Conservation (phyloP, 2,888 invertebrate genomes). For the Drosophila cognata region DNA sequence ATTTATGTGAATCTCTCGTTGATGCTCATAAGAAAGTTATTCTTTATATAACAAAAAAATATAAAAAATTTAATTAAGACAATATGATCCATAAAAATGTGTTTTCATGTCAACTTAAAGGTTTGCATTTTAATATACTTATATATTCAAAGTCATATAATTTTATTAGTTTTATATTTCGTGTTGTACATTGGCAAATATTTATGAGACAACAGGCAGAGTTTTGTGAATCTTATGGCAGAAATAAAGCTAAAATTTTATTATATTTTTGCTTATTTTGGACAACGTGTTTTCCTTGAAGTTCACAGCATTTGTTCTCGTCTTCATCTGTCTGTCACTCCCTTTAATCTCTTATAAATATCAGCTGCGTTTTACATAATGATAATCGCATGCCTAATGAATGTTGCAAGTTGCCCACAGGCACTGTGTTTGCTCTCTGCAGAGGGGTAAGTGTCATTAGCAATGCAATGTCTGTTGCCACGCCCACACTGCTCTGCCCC, state of each 20-base stretch:
- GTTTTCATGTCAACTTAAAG: background rate
- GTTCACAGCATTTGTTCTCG: background rate
- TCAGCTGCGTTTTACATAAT: slow-evolving; percentile 3
- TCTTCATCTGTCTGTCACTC: background rate
- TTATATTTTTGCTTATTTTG: background rate
- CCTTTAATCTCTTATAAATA: background rate
- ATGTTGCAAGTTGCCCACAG: slow-evolving; percentile 11
- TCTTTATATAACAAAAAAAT: background rate
- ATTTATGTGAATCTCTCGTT: background rate
- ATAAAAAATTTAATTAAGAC: background rate
- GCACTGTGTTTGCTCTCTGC: slow-evolving; percentile 3
- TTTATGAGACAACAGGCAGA: background rate
- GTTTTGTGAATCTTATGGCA: background rate
- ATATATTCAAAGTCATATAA: background rate
- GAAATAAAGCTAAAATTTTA: background rate
- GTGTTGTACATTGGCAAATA: background rate
- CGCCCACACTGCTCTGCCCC: slow-evolving; percentile 27
- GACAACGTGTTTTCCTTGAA: background rate
- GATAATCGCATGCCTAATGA: slow-evolving; percentile 21
- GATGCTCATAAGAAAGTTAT: background rate
- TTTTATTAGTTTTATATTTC: background rate
- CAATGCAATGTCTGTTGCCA: slow-evolving; percentile 34
- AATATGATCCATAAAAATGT: background rate
- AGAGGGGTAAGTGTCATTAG: slow-evolving; percentile 32
- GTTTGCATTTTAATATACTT: background rate